phyloP scores from a whole-genome alignment of 2,888 invertebrate species.

The Teleiodes luculella region DNA sequence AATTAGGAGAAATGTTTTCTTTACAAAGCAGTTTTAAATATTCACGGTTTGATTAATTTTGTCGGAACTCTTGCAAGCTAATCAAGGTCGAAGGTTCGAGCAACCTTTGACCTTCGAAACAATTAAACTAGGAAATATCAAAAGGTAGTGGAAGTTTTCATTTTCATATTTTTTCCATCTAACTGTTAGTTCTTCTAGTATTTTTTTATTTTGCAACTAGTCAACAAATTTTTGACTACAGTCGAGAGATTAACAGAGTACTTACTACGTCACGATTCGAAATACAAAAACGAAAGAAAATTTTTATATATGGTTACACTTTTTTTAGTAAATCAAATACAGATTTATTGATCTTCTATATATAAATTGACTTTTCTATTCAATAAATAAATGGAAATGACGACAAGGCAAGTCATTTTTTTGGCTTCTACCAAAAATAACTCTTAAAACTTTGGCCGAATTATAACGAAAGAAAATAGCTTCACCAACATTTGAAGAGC shows the following conservation, averaged over 20 bases:
- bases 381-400: too few species aligned
- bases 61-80: slow-evolving; percentile 22
- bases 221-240: too few species aligned
- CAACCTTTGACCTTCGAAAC: neutral
- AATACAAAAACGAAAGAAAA: too few species aligned
- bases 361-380: too few species aligned
- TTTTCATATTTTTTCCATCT: too few species aligned
- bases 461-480: neutral
- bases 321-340: too few species aligned
- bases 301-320: too few species aligned
- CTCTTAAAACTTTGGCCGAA: neutral
- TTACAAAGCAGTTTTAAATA: slow-evolving; percentile 21
- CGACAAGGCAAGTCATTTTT: neutral
- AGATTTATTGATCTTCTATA: too few species aligned
- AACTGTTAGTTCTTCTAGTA: too few species aligned
- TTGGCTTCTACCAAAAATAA: neutral
- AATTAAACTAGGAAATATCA: neutral
- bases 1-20: neutral
- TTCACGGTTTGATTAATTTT: slow-evolving; percentile 34
- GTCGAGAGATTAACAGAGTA: too few species aligned
- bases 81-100: slow-evolving; percentile 27
- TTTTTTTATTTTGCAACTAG: too few species aligned
- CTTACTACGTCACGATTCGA: too few species aligned
- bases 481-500: neutral
- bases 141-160: neutral